Percentiles rank a stretch among this genome's conserved stretches.
Conservation (phyloP, 2,888 invertebrate genomes). For the Sinopyrophorus schimmeli region DNA sequence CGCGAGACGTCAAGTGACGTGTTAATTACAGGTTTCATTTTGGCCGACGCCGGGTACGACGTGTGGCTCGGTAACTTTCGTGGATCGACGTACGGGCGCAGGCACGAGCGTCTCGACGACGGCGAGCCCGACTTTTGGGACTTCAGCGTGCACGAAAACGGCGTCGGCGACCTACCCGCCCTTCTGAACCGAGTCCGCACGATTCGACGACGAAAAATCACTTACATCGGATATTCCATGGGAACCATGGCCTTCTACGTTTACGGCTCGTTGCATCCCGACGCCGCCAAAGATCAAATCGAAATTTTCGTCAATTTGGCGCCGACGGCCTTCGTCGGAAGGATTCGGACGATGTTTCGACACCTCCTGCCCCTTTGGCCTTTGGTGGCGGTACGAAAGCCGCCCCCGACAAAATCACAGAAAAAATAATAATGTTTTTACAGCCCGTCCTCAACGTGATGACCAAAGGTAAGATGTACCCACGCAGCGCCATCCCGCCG, state of each 20-base stretch:
- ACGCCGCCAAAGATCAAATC: slow-evolving; percentile 19
- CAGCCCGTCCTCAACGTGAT: slow-evolving; percentile 10
- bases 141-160: slow-evolving; percentile 32
- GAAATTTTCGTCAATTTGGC: slow-evolving; percentile 31
- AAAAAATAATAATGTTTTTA: slow-evolving; percentile 7
- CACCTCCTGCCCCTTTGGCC: slow-evolving; percentile 9
- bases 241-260: slow-evolving; percentile 29
- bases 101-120: slow-evolving; percentile 17
- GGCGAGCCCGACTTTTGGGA: slow-evolving; percentile 27
- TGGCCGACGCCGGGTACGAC: slow-evolving; percentile 30
- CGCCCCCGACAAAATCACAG: no score
- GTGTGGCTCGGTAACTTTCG: slow-evolving; percentile 35
- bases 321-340: slow-evolving; percentile 15
- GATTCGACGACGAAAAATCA: slow-evolving; percentile 25
- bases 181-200: slow-evolving; percentile 23
- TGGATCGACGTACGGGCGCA: slow-evolving; percentile 30
- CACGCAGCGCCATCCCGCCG: neutral
- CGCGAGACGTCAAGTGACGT: neutral
- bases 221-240: slow-evolving; percentile 33
- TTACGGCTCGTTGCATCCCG: slow-evolving; percentile 27
- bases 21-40: slow-evolving; percentile 23
- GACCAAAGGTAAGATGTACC: slow-evolving; percentile 18
- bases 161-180: slow-evolving; percentile 28
- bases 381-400: slow-evolving; percentile 9
- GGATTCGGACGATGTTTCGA: neutral